Evolutionary conservation across 2,113 vertebrate genomes (phyloP).

Genomic region (Dasypus novemcinctus): DNA sequence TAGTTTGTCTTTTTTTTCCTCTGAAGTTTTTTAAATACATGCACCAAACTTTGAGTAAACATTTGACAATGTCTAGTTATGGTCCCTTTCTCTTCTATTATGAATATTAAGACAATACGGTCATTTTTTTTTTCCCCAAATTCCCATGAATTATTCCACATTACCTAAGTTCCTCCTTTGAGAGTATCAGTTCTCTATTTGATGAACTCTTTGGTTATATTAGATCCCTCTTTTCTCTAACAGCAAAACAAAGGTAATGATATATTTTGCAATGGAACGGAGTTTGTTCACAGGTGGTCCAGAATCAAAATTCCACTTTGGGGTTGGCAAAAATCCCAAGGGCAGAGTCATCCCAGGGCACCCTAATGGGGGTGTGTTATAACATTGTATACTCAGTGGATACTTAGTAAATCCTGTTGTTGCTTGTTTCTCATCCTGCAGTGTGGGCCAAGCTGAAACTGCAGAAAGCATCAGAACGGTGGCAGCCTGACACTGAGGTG

Average conservation of each 20-base stretch:
- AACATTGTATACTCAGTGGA: background rate
- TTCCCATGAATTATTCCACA: background rate
- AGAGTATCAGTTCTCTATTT: background rate
- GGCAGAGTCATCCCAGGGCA: background rate
- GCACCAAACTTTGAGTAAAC: background rate
- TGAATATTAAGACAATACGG: background rate
- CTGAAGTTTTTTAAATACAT: background rate
- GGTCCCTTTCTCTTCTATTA: background rate
- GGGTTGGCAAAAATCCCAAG: background rate
- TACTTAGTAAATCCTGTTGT: background rate
- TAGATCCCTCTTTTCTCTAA: background rate
- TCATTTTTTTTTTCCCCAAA: background rate
- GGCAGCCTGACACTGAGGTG: conserved; percentile 99
- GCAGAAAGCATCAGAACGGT: conserved; percentile 96
- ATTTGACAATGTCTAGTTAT: background rate
- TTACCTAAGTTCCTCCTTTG: background rate
- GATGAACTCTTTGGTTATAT: conserved; percentile 9
- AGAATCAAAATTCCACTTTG: background rate
- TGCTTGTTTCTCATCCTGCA: conserved; percentile 74
- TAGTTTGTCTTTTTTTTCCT: background rate
- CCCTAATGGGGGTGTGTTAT: background rate
- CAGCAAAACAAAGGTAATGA: background rate
- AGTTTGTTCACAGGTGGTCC: background rate
- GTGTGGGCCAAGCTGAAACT: conserved; percentile 99
- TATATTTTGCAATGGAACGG: background rate